Evolutionary conservation across 2,113 vertebrate genomes (phyloP).

Genomic region (Agapornis roseicollis): DNA sequence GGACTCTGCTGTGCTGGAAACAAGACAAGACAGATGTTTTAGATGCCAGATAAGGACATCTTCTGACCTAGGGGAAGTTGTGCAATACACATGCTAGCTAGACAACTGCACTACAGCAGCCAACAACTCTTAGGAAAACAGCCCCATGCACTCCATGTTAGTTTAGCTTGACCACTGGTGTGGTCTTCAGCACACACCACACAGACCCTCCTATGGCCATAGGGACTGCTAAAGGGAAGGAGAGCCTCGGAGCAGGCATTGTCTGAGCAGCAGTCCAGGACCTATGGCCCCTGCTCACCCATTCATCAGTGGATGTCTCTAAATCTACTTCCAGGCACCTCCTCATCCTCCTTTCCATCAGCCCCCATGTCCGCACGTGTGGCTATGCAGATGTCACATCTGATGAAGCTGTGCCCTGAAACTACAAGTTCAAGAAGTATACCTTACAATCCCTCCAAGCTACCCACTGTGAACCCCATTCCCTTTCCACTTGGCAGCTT

Average conservation of each 20-base stretch:
- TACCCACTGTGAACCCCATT: background rate
- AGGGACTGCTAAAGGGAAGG: background rate
- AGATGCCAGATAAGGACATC: constrained; percentile 28
- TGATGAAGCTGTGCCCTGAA: background rate
- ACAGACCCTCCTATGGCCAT: background rate
- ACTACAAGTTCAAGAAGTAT: background rate
- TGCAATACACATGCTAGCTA: background rate
- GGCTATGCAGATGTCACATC: background rate
- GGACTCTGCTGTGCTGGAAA: constrained; percentile 11
- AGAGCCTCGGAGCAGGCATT: background rate
- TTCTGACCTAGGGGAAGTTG: constrained; percentile 24
- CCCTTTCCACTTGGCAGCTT: background rate
- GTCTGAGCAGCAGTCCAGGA: background rate
- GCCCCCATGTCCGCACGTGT: background rate
- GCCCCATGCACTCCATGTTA: background rate
- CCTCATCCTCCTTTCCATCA: background rate
- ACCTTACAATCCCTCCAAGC: background rate
- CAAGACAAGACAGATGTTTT: constrained; percentile 16
- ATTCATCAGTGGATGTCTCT: background rate
- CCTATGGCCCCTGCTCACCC: background rate
- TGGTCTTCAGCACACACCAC: background rate
- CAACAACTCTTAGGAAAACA: background rate
- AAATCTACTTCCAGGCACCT: background rate
- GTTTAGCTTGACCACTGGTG: background rate
- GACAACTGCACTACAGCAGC: background rate